A percentile compares a stretch with the other conserved stretches of the same genome.
Evolutionary conservation across 2,888 invertebrate genomes (phyloP).

Genomic region (Odontocolon sp.): DNA sequence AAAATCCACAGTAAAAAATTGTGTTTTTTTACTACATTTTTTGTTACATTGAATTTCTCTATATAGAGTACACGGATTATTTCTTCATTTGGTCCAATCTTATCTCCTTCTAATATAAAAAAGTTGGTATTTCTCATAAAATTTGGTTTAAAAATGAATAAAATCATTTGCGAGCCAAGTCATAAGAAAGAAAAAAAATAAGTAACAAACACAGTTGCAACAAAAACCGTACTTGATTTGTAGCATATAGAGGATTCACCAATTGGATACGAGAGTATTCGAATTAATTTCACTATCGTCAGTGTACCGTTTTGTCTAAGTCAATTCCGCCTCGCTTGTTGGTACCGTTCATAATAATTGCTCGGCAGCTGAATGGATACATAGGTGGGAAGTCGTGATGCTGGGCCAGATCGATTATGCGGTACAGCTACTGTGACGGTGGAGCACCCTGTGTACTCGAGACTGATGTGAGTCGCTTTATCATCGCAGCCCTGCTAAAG

Average conservation of each 20-base stretch:
- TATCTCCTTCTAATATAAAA: no score
- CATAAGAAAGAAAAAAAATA: no score
- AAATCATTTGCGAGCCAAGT: no score
- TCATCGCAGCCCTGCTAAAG: not conserved
- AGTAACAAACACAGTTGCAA: no score
- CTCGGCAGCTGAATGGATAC: not conserved
- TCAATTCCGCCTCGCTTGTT: not conserved
- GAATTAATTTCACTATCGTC: constrained; percentile 7
- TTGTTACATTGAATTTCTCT: not conserved
- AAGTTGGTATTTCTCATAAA: no score
- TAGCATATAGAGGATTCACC: not conserved
- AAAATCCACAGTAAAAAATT: not conserved
- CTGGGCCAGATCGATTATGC: constrained; percentile 13
- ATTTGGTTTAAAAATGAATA: no score
- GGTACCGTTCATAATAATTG: not conserved
- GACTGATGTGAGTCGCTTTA: not conserved
- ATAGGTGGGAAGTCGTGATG: not conserved
- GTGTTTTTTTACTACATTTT: constrained; percentile 8
- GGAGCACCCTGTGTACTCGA: no score
- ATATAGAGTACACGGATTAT: no score
- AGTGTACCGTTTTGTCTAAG: not conserved
- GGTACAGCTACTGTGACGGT: not conserved
- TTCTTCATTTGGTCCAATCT: no score
- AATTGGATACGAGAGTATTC: not conserved
- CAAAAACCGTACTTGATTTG: no score